phyloP scores from a whole-genome alignment of 2,113 vertebrate species.

The Brienomyrus longianalis region DNA sequence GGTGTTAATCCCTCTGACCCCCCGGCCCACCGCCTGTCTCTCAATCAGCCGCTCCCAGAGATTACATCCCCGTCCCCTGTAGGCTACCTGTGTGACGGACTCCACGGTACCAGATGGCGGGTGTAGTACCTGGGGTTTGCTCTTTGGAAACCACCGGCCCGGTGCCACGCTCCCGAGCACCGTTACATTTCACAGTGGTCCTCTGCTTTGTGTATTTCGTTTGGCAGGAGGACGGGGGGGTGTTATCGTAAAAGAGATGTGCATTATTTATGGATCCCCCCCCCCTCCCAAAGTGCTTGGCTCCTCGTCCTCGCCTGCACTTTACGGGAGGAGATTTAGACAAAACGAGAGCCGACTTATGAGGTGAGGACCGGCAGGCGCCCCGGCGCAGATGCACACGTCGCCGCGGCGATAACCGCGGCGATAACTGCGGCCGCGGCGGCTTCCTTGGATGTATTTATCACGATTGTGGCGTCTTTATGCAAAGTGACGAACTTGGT shows the following conservation, averaged over 20 bases:
- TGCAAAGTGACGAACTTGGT: background rate
- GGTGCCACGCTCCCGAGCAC: background rate
- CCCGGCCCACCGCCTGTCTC: slow-evolving; percentile 8
- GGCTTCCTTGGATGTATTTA: background rate
- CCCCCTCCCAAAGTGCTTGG: background rate
- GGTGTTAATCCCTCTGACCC: slow-evolving; percentile 26
- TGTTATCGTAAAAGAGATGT: background rate
- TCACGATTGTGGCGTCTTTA: background rate
- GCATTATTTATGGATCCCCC: background rate
- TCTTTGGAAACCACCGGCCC: background rate
- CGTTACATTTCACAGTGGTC: background rate
- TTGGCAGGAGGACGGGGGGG: background rate
- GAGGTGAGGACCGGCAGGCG: background rate
- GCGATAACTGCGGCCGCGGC: background rate
- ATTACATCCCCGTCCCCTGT: slow-evolving; percentile 19
- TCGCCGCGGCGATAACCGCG: background rate
- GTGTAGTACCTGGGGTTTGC: slow-evolving; percentile 6
- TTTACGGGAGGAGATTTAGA: background rate
- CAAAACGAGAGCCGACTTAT: background rate
- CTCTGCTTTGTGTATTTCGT: background rate
- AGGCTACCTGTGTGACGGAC: background rate
- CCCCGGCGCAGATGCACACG: background rate
- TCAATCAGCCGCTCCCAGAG: slow-evolving; percentile 16
- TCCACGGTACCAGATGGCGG: background rate
- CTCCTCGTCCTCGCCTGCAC: background rate